Evolutionary conservation across 2,113 vertebrate genomes (phyloP).

Genomic region (Caretta caretta): DNA sequence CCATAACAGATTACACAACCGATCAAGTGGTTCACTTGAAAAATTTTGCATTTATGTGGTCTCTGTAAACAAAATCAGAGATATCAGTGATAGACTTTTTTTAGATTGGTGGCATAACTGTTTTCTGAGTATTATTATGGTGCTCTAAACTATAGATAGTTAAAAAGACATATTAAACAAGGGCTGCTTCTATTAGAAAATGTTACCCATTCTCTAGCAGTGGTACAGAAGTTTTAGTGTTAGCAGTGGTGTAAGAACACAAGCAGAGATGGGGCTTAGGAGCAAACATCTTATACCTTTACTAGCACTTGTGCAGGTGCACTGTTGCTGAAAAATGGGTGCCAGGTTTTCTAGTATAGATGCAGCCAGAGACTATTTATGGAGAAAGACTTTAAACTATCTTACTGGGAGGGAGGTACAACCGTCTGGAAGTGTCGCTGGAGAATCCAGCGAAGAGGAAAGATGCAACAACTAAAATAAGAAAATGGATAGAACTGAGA

Average conservation of each 20-base stretch:
- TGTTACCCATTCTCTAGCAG: not conserved
- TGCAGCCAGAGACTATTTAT: not conserved
- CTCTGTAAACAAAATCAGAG: not conserved
- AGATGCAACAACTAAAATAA: not conserved
- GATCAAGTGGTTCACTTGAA: not conserved
- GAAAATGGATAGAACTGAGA: not conserved
- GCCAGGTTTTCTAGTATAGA: not conserved
- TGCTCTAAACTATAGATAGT: not conserved
- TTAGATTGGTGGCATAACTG: not conserved
- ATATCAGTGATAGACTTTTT: not conserved
- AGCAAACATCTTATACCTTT: not conserved
- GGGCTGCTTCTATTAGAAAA: not conserved
- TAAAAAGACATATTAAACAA: not conserved
- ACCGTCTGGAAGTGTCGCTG: rapidly evolving
- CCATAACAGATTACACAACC: not conserved
- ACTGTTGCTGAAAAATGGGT: not conserved
- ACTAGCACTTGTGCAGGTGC: not conserved
- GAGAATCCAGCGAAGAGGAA: not conserved
- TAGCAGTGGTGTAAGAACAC: not conserved
- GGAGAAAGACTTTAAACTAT: not conserved
- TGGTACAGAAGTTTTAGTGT: not conserved
- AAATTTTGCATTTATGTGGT: not conserved
- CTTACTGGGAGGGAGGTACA: not conserved
- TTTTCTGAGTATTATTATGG: not conserved
- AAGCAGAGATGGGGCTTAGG: rapidly evolving